Conservation (phyloP, 2,797 vertebrate species). For the Adelosebastes latens region DNA sequence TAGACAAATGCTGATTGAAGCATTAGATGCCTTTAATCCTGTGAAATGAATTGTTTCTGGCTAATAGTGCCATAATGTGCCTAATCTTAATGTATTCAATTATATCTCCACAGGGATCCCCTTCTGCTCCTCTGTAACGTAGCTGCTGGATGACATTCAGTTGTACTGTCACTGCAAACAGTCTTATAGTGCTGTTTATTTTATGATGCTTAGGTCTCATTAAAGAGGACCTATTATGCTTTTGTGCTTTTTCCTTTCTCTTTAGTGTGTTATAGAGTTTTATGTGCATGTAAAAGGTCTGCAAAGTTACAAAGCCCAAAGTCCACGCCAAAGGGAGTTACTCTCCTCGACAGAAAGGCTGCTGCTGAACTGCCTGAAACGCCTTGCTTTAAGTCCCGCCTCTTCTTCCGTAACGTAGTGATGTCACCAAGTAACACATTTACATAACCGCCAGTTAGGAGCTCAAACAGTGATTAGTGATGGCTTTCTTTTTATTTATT, state of each 20-base stretch:
- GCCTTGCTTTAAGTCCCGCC: too few relatives aligned
- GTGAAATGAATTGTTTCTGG: constrained; percentile 50
- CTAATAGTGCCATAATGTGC: constrained; percentile 33
- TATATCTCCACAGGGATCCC: constrained; percentile 29
- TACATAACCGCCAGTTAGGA: too few relatives aligned
- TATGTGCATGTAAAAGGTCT: too few relatives aligned
- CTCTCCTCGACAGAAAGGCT: too few relatives aligned
- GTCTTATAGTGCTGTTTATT: background rate
- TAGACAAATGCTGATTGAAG: constrained; percentile 11
- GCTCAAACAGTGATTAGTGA: background rate
- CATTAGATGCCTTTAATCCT: constrained; percentile 43
- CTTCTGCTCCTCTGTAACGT: background rate
- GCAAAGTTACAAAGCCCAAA: too few relatives aligned
- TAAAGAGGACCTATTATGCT: background rate
- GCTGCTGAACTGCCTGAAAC: too few relatives aligned
- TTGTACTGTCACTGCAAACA: background rate
- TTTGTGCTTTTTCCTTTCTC: too few relatives aligned
- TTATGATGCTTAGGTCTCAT: background rate
- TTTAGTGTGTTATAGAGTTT: too few relatives aligned
- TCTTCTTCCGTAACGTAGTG: too few relatives aligned
- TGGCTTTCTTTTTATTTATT: background rate
- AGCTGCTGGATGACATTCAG: constrained; percentile 2
- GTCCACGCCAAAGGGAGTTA: too few relatives aligned
- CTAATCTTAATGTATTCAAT: constrained; percentile 53
- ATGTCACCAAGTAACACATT: too few relatives aligned